Base-by-base conservation (phyloP, 2,888 invertebrate species). In the Crepidodera aurea region DNA sequence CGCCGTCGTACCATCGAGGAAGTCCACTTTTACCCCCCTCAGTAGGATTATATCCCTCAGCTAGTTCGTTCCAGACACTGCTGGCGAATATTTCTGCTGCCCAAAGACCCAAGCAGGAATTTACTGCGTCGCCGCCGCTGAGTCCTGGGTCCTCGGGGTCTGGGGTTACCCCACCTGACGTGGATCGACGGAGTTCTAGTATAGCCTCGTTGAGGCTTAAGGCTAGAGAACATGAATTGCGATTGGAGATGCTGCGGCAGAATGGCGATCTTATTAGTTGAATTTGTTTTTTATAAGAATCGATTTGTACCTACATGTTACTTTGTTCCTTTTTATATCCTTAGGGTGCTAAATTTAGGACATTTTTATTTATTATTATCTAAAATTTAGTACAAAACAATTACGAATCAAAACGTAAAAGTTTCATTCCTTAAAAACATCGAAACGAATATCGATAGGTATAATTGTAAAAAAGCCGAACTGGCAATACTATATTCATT, bases 141-240 rank as follows among this genome's bases (percentile, higher is more conserved):
- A 85, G 87, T 0, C 85, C 86, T 1, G 75, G 75, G 1, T 62
- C 83, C 69, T 84, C 85, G 0, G 62, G 83, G 70, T 84, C 85
- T 0, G 84, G 85, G 0, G 69, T 77, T 2, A 76, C 73, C 8
- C 77, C 78, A 10, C 90, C 89, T 19, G 92, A 93, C 68, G 89
- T 92, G 59, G 93, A 94, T 79, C 84, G 93, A 68, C 83, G 94
- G 72, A 92, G 91, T 72, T 93, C 92, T 25, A 94, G 94, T 75
- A 95, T 95, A 72, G 94, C 94, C 0, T 91, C 93, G 0, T 82
- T 96, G 34, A 84, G 96, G 69, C 85, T 94, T 73, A 94, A 94
- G 71, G 96, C 96, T 0, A 85, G 95, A 53, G 95, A 96, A 78
- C 94, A 95, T 78, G 94, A 95, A 79, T 82, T 94, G 48, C 87